These are phyloP conservation scores for Ectobius pallidus DNA, from an alignment of 2,888 invertebrate species.

Conservation along the genomic window DNA sequence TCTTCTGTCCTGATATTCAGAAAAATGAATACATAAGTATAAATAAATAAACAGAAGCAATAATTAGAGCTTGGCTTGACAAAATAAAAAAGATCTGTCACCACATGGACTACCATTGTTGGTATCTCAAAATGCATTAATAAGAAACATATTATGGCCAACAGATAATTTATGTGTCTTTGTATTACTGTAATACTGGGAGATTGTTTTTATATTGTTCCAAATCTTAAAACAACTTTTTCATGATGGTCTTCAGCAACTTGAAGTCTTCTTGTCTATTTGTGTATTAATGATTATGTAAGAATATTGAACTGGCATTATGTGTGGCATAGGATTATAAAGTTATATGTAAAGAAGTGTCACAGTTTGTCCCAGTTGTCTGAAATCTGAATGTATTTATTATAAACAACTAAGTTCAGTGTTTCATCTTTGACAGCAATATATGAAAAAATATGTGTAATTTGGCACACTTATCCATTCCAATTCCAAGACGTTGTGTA, in stretches of 20 bases:
- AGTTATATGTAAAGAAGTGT: conserved; percentile 12
- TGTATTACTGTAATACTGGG: conserved; percentile 14
- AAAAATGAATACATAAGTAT: too few species aligned
- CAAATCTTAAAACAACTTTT: background rate
- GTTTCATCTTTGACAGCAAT: background rate
- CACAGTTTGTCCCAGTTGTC: conserved; percentile 17
- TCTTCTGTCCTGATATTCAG: conserved; percentile 18
- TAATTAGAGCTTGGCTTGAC: conserved; percentile 26
- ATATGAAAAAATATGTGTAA: too few species aligned
- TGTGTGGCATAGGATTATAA: conserved; percentile 14
- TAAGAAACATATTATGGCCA: background rate
- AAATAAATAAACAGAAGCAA: conserved; percentile 31
- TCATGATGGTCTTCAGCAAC: background rate
- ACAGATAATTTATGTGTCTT: conserved; percentile 19
- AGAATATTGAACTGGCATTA: conserved; percentile 5
- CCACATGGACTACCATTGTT: background rate
- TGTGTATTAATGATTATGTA: background rate
- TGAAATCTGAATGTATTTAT: background rate
- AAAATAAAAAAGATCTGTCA: conserved; percentile 8
- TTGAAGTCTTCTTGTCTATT: background rate
- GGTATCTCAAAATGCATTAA: background rate
- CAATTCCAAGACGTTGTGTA: too few species aligned
- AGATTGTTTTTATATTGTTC: conserved; percentile 23
- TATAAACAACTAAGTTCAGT: background rate
- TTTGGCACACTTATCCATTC: too few species aligned